Base-by-base conservation (phyloP, 2,797 vertebrate genomes). In the Brachyalestes nurse region DNA sequence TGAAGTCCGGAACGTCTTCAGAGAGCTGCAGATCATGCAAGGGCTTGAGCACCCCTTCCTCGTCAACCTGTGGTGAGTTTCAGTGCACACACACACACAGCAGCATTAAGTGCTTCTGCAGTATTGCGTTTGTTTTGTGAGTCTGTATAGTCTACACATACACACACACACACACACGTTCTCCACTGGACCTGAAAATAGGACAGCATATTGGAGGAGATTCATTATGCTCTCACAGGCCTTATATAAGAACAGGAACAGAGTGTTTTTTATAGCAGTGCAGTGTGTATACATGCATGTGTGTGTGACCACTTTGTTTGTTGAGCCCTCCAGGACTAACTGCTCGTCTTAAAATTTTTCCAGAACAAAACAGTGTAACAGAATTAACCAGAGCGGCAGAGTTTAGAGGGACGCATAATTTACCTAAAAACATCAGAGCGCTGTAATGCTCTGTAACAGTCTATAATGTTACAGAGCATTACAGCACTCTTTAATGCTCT, bases 21-120 rank as follows among this genome's bases (percentile, higher is more conserved):
- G 97, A 84, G 97, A 99, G 86, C 91, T 98, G 78, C 97, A 99
- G 94, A 98, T 99, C 86, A 98, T 99, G 97, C 95, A 97, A 90
- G 96, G 95, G 47, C 91, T 99, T 17, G 96, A 99, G 38, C 97
- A 99, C 51, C 97, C 97, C 2, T 99, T 98, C 88, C 90, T 99
- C 58, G 97, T 99, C 76, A 99, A 99, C 89, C 91, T 99, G 87
- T 99, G 97, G 97, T 99, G 87, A 95, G 95, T 49, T 17, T 5
- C 1, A 21, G 12, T 19, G 23, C 17, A 21, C 45, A 64, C 21
- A 64, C 21, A 64, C 23, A 40, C 58, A 34, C 10, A 45, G 34
- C 45, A 21, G 13, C 14, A 2, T 47, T 19, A 14, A 75, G 62
- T 65, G 23, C 23, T 28, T 28, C 34, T 40, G 62, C 62, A 65